Evolutionary conservation across 2,113 vertebrate species (phyloP).

Genomic region (Bufo bufo): DNA sequence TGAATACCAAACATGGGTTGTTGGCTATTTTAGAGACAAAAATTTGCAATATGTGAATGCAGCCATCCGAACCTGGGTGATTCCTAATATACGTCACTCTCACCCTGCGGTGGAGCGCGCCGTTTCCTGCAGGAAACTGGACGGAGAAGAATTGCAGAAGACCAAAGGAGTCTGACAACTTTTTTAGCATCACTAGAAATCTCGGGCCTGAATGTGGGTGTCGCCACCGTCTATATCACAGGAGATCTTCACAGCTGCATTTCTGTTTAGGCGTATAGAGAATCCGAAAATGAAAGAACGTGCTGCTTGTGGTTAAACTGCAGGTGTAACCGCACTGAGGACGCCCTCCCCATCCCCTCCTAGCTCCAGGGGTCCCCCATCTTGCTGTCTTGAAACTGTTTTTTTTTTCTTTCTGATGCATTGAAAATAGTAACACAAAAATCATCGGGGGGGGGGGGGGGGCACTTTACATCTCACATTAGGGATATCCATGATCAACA

Average conservation of each 20-base stretch:
- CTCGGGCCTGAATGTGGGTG: background rate
- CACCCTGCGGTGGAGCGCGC: too few relatives aligned
- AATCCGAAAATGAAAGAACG: background rate
- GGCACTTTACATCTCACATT: too few relatives aligned
- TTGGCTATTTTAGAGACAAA: too few relatives aligned
- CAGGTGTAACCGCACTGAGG: background rate
- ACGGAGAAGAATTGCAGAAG: background rate
- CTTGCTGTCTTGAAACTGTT: background rate
- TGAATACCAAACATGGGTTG: too few relatives aligned
- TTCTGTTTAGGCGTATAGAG: too few relatives aligned
- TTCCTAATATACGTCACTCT: too few relatives aligned
- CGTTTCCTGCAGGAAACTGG: too few relatives aligned
- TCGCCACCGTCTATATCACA: too few relatives aligned
- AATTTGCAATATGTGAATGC: too few relatives aligned
- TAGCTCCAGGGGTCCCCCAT: background rate
- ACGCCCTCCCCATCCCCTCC: background rate
- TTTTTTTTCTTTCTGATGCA: background rate
- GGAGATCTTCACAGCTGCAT: background rate
- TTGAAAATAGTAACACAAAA: background rate
- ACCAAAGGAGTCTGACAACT: background rate
- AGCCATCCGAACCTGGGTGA: too few relatives aligned
- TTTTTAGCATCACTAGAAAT: background rate
- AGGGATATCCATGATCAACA: background rate
- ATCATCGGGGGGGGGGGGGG: too few relatives aligned
- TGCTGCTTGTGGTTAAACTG: conserved; percentile 6